Conservation (phyloP, 2,888 invertebrate species). For the Phytoseiulus persimilis region DNA sequence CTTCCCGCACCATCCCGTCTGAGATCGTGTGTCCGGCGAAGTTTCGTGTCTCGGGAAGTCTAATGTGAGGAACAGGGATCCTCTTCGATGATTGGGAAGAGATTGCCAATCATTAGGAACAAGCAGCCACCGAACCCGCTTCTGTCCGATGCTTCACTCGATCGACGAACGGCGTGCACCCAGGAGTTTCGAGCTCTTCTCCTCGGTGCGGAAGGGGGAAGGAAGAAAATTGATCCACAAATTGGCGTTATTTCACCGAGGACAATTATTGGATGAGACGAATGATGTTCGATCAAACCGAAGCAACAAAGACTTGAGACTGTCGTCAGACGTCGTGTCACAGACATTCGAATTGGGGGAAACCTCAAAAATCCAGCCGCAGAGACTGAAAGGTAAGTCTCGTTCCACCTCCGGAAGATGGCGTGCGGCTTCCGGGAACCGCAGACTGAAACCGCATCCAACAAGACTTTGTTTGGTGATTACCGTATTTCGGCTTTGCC, state of each 20-base stretch:
- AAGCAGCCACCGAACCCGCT: not conserved
- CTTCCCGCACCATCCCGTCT: not conserved
- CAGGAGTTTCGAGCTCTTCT: not conserved
- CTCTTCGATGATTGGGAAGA: not conserved
- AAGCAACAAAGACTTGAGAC: not conserved
- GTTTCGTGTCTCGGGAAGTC: not conserved
- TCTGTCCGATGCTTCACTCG: not conserved
- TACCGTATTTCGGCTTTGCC: not conserved
- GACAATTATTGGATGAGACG: not conserved
- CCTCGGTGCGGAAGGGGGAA: not conserved
- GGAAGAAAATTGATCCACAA: not conserved
- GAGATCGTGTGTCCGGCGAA: not conserved
- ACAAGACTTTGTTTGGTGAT: not conserved
- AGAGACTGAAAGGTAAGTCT: not conserved
- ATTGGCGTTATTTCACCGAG: not conserved
- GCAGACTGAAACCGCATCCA: not conserved
- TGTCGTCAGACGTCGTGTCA: not conserved
- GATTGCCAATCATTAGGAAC: not conserved
- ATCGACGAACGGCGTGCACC: not conserved
- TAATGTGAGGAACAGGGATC: not conserved
- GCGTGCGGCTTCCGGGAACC: constrained; percentile 5
- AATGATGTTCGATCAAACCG: not conserved
- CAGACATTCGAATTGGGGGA: not conserved
- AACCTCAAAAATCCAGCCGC: not conserved
- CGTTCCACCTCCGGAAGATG: not conserved